Percentiles rank a stretch among this genome's conserved stretches.
Evolutionary conservation across 1,140 invertebrate species (phyloP).

Genomic region (Danaus plexippus): DNA sequence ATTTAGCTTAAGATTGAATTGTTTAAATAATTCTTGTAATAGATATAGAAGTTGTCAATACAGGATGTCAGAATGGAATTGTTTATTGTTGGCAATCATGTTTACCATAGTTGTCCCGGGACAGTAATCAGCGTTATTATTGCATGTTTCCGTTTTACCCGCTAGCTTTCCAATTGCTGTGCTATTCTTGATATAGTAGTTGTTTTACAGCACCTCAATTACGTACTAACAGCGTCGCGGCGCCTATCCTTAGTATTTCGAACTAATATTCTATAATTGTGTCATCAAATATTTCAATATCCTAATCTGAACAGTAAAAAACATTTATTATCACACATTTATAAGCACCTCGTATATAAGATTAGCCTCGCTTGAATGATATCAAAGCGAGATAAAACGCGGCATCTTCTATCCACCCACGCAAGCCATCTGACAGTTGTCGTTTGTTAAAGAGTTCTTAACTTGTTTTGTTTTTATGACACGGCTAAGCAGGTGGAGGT

Average conservation of each 20-base stretch:
- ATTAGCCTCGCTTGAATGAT: slow-evolving; percentile 24
- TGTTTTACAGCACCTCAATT: slow-evolving; percentile 8
- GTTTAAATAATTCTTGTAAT: too few relatives aligned
- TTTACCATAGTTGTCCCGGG: slow-evolving; percentile 15
- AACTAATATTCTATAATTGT: too few relatives aligned
- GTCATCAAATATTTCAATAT: too few relatives aligned
- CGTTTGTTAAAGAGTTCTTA: slow-evolving; percentile 30
- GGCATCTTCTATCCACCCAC: slow-evolving; percentile 38
- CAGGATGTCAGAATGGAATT: slow-evolving; percentile 23
- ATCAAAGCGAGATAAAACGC: slow-evolving; percentile 23
- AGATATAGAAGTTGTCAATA: slow-evolving; percentile 17
- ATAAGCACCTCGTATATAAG: slow-evolving; percentile 16
- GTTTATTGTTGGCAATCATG: slow-evolving; percentile 29
- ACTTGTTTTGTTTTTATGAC: slow-evolving; percentile 27
- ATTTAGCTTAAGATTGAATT: too few relatives aligned
- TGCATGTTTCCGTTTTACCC: slow-evolving; percentile 34
- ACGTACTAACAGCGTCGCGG: not conserved
- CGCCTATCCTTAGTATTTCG: too few relatives aligned
- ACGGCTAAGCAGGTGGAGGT: not conserved
- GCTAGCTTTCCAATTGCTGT: slow-evolving; percentile 12
- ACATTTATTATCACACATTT: slow-evolving; percentile 23
- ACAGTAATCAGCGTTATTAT: slow-evolving; percentile 41
- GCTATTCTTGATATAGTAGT: slow-evolving; percentile 8
- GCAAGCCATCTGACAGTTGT: slow-evolving; percentile 37
- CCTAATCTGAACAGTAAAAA: slow-evolving; percentile 2